Conservation (phyloP, 2,888 invertebrate species). For the Glyphotaelius pellucidus region DNA sequence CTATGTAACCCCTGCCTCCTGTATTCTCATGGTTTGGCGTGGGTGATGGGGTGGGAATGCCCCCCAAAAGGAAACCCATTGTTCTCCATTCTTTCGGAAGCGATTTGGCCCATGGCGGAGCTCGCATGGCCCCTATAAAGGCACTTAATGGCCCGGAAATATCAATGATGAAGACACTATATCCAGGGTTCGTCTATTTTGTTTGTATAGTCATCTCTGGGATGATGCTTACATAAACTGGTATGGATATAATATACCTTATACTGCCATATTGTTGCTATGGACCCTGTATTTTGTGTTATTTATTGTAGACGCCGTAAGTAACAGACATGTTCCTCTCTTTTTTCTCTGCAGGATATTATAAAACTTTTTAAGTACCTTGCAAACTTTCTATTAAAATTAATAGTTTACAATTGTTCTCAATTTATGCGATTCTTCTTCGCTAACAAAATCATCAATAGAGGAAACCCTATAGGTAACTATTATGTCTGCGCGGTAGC, state of each 20-base stretch:
- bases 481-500: too few species aligned
- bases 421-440: too few species aligned
- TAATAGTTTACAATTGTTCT: too few species aligned
- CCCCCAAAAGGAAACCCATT: conserved; percentile 53
- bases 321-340: neutral
- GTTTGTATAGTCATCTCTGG: conserved; percentile 63
- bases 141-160: conserved; percentile 66
- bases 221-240: conserved; percentile 50
- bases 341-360: neutral
- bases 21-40: neutral
- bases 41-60: conserved; percentile 16
- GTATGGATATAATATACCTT: neutral
- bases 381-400: neutral
- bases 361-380: neutral
- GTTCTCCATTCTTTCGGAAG: conserved; percentile 66
- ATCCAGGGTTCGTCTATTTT: conserved; percentile 65
- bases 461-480: too few species aligned
- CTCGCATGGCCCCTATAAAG: conserved; percentile 64
- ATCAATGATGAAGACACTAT: conserved; percentile 67
- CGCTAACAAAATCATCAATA: too few species aligned
- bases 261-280: neutral
- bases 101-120: conserved; percentile 62
- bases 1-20: neutral
- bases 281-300: conserved; percentile 29
- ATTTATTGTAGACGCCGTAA: conserved; percentile 7